phyloP scores from a whole-genome alignment of 2,888 invertebrate genomes.

The Melieria crassipennis region DNA sequence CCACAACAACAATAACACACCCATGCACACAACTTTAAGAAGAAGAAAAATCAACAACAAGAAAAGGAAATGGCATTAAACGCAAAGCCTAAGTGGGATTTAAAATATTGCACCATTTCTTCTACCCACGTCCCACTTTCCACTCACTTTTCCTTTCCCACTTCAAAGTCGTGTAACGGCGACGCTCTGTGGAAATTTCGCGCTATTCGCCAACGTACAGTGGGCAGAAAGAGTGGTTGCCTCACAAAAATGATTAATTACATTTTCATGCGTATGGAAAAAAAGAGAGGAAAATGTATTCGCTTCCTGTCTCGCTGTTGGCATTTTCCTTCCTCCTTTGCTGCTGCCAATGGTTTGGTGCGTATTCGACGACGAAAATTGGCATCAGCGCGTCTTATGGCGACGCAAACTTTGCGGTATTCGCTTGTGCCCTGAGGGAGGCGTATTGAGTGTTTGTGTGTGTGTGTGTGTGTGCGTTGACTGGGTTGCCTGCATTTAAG shows the following conservation, averaged over 20 bases:
- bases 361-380: background rate
- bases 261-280: constrained; percentile 21
- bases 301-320: background rate
- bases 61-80: constrained; percentile 12
- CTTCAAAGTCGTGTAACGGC: background rate
- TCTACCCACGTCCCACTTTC: no score
- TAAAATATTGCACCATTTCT: constrained; percentile 9
- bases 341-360: background rate
- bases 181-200: background rate
- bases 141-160: background rate
- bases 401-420: constrained; percentile 7
- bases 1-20: background rate
- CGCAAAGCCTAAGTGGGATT: constrained; percentile 18
- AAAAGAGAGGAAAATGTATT: constrained; percentile 2
- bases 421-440: background rate
- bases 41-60: background rate
- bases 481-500: constrained; percentile 15
- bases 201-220: background rate
- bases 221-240: background rate
- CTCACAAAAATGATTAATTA: constrained; percentile 30
- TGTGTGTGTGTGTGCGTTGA: background rate
- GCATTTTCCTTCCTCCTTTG: background rate
- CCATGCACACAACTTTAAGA: background rate
- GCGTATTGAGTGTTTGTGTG: no score
- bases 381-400: background rate